Percentiles rank a stretch among this genome's conserved stretches.
Evolutionary conservation across 1,140 invertebrate genomes (phyloP).

Genomic region (Bradynema listronoti): DNA sequence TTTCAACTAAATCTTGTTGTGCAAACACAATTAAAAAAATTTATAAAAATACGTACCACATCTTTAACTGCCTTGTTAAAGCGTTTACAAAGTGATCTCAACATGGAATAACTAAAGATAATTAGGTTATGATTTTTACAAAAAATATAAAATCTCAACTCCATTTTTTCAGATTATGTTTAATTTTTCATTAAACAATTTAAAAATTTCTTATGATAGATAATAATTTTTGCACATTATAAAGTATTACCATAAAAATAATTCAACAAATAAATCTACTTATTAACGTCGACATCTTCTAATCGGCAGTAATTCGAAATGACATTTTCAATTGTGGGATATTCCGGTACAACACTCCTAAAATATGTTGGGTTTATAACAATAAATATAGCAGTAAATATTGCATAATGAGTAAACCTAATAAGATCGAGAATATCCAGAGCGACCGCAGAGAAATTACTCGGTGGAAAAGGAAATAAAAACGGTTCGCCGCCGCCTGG

Average conservation of each 20-base stretch:
- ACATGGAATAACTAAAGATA: slow-evolving; percentile 17
- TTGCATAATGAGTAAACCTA: slow-evolving; percentile 14
- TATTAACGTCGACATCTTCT: not conserved
- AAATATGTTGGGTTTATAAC: slow-evolving; percentile 5
- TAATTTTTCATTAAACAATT: not conserved
- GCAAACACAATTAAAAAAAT: not conserved
- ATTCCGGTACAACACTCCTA: not conserved
- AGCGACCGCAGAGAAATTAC: slow-evolving; percentile 4
- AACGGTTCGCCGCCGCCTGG: slow-evolving; percentile 18
- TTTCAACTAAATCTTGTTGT: slow-evolving; percentile 7
- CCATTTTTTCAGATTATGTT: slow-evolving; percentile 12
- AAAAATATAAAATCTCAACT: slow-evolving; percentile 13
- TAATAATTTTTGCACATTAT: not conserved
- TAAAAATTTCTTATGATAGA: not conserved
- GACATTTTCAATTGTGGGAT: slow-evolving; percentile 1
- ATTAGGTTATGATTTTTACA: slow-evolving; percentile 3
- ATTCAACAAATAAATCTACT: not conserved
- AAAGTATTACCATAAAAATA: not conserved
- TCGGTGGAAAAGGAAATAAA: slow-evolving; percentile 18
- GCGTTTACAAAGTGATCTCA: slow-evolving; percentile 12
- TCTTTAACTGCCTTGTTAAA: slow-evolving; percentile 25
- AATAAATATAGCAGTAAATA: not conserved
- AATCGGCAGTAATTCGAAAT: slow-evolving; percentile 12
- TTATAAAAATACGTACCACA: slow-evolving; percentile 8
- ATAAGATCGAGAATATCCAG: slow-evolving; percentile 25